Base-by-base conservation (phyloP, 2,797 vertebrate species). In the Chaenodraco wilsoni region DNA sequence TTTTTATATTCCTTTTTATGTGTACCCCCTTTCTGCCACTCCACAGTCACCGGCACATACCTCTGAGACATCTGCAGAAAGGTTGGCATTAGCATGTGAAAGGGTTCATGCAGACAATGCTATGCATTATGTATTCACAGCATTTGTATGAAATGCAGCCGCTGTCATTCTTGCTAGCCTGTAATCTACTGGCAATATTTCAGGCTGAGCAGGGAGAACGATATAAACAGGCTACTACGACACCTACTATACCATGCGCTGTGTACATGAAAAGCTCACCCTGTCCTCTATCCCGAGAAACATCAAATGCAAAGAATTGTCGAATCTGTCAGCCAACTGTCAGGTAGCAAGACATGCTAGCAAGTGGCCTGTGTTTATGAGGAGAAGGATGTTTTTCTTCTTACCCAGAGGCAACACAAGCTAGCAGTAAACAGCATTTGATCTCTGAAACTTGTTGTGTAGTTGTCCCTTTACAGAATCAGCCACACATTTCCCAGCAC, bases 31-130 rank as follows among this genome's bases (percentile, higher is more conserved):
- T 72, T 65, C 71, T 84, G 67, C 66, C 84, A 85, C 78, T 85
- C 81, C 45, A 52, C 82, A 84, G 83, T 91, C 84, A 82, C 62
- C 66, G 16, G 82, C 81, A 85, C 81, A 81, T 88, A 93, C 92
- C 91, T 92, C 87, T 78, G 89, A 93, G 92, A 93, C 91, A 87
- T 88, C 85, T 73, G 83, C 83, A 88, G 87, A 92, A 93, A 92
- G 92, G 89, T 92, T 91, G 72, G 69, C 84, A 94, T 94, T 95
- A 94, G 92, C 92, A 95, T 94, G 91, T 93, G 89, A 94, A 94
- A 93, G 91, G 87, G 90, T 91, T 89, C 82, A 85, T 72, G 84
- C 90, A 91, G 92, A 94, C 92, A 92, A 90, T 87, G 85, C 83
- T 89, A 86, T 90, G 92, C 90, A 94, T 94, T 94, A 93, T 90